Conservation (phyloP, 1,140 invertebrate species). For the Drosophila parvula region DNA sequence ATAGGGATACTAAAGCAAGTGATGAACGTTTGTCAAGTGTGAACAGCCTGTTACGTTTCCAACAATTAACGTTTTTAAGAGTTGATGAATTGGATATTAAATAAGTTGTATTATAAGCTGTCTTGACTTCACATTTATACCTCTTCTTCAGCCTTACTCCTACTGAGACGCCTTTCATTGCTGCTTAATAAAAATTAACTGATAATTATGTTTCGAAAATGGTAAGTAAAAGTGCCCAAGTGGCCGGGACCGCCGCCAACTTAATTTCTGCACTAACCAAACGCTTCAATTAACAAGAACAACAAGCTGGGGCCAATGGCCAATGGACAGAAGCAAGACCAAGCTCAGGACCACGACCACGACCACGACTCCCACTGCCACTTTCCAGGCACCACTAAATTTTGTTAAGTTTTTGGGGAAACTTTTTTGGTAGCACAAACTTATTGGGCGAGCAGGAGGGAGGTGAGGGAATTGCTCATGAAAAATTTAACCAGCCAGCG, state of each 20-base stretch:
- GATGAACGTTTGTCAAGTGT: not conserved
- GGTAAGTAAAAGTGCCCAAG: conserved; percentile 35
- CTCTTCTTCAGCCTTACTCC: not conserved
- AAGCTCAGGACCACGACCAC: not conserved
- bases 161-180: conserved; percentile 12
- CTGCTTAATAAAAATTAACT: conserved; percentile 68
- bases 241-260: conserved; percentile 56
- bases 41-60: conserved; percentile 14
- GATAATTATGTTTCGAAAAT: conserved; percentile 69
- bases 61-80: conserved; percentile 12
- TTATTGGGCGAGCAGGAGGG: conserved; percentile 38
- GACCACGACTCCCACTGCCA: conserved; percentile 30
- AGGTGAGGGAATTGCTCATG: conserved; percentile 45
- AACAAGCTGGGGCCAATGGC: conserved; percentile 60
- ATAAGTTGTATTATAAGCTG: not conserved
- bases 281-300: conserved; percentile 76
- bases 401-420: conserved; percentile 72
- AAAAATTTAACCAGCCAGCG: conserved; percentile 71
- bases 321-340: conserved; percentile 50
- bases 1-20: not conserved
- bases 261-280: conserved; percentile 72
- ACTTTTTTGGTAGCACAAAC: conserved; percentile 64
- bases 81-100: conserved; percentile 2
- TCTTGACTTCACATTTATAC: not conserved
- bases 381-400: conserved; percentile 66